Evolutionary conservation across 2,888 invertebrate genomes (phyloP).

Genomic region (Hypolimnas misippus): DNA sequence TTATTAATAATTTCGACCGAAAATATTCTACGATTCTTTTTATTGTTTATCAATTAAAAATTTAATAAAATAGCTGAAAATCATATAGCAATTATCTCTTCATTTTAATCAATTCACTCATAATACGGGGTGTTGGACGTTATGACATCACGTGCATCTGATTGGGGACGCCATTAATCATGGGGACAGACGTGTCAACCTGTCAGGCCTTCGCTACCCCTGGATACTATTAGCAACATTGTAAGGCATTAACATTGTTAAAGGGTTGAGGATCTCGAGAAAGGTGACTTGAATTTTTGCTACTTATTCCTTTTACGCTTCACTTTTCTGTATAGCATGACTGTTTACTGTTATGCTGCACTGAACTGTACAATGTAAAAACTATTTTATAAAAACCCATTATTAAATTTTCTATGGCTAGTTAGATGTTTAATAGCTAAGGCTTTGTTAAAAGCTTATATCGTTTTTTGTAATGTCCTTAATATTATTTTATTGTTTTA

Average conservation of each 20-base stretch:
- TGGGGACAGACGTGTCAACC: constrained; percentile 44
- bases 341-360: too few relatives aligned
- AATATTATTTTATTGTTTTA: too few relatives aligned
- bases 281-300: constrained; percentile 35
- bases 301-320: not conserved
- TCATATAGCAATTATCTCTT: constrained; percentile 30
- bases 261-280: constrained; percentile 29
- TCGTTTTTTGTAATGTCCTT: too few relatives aligned
- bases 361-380: too few relatives aligned
- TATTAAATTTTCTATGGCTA: too few relatives aligned
- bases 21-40: too few relatives aligned
- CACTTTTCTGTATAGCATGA: not conserved
- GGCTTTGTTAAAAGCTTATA: too few relatives aligned
- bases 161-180: constrained; percentile 56
- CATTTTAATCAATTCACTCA: constrained; percentile 40
- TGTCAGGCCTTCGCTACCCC: constrained; percentile 54
- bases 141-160: constrained; percentile 78
- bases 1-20: too few relatives aligned
- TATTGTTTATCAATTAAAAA: not conserved
- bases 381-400: too few relatives aligned
- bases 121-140: constrained; percentile 38
- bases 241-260: constrained; percentile 39
- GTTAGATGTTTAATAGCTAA: too few relatives aligned
- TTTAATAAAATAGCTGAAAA: constrained; percentile 11
- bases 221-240: constrained; percentile 41